phyloP scores from a whole-genome alignment of 2,888 invertebrate genomes.

The Drosophila subquinaria region DNA sequence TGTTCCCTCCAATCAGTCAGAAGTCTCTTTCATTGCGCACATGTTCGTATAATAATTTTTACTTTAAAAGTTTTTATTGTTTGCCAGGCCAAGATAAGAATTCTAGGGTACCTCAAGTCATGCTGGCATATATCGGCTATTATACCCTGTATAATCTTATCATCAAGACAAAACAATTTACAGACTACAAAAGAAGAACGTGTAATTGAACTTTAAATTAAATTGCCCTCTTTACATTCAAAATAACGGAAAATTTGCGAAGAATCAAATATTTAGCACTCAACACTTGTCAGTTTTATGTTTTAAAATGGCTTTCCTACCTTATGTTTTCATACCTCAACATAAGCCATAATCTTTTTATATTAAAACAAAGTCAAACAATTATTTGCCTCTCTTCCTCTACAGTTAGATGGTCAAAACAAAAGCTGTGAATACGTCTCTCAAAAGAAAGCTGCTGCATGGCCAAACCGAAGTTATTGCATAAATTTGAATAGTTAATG shows the following conservation, averaged over 20 bases:
- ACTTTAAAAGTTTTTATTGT: conserved; percentile 7
- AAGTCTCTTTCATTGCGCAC: conserved; percentile 17
- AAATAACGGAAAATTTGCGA: too few species aligned
- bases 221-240: too few species aligned
- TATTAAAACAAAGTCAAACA: background rate
- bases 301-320: background rate
- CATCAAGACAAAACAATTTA: background rate
- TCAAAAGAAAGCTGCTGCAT: conserved; percentile 16
- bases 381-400: background rate
- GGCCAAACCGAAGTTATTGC: conserved; percentile 33
- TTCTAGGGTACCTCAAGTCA: conserved; percentile 10
- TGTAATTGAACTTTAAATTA: too few species aligned
- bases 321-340: background rate
- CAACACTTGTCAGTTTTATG: background rate
- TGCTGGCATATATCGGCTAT: background rate
- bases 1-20: conserved; percentile 25
- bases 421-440: conserved; percentile 9
- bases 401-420: conserved; percentile 21
- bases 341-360: background rate
- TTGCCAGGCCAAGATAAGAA: conserved; percentile 14
- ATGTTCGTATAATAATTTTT: conserved; percentile 16
- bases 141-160: conserved; percentile 21
- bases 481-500: conserved; percentile 70
- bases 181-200: too few species aligned
- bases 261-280: too few species aligned